Evolutionary conservation across 2,888 invertebrate genomes (phyloP), one percentile per base, ranked within the genome.

Genomic region (Mythimna albipuncta): DNA sequence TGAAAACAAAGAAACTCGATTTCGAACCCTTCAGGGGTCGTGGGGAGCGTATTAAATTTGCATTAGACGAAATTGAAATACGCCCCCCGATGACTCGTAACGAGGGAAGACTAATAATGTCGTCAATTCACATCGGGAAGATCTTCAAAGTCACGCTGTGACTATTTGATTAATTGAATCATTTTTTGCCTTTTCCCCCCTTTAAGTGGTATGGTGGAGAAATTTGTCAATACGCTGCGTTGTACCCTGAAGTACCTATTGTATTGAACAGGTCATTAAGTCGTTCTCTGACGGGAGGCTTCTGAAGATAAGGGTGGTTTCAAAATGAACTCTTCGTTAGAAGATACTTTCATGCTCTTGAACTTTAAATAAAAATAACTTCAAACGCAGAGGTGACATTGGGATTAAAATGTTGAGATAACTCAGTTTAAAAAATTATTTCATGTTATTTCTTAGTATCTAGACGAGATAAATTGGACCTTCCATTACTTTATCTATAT

Each of bases 41-140:
- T 87, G 86, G 92, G 93, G 93, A 93, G 93, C 92, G 94, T 95
- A 96, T 96, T 96, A 96, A 96, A 96, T 96, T 96, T 96, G 95
- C 96, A 96, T 96, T 95, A 95, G 94, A 92, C 91, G 90, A 93
- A 96, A 96, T 96, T 96, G 95, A 95, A 96, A 94, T 95, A 94
- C 96, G 94, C 95, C 95, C 94, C 93, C 91, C 93, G 91, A 94
- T 94, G 94, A 94, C 90, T 93, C 91, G 94, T 93, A 94, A 94
- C 93, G 91, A 90, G 92, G 93, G 92, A 93, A 89, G 94, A 92
- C 95, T 94, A 95, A 95, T 95, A 95, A 95, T 94, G 92, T 93
- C 94, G 91, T 95, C 94, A 93, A 93, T 95, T 93, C 92, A 85
- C 89, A 91, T 92, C 89, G 89, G 86, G 89, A 89, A 91, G 91